phyloP scores from a whole-genome alignment of 2,113 vertebrate genomes.

The Passer montanus region DNA sequence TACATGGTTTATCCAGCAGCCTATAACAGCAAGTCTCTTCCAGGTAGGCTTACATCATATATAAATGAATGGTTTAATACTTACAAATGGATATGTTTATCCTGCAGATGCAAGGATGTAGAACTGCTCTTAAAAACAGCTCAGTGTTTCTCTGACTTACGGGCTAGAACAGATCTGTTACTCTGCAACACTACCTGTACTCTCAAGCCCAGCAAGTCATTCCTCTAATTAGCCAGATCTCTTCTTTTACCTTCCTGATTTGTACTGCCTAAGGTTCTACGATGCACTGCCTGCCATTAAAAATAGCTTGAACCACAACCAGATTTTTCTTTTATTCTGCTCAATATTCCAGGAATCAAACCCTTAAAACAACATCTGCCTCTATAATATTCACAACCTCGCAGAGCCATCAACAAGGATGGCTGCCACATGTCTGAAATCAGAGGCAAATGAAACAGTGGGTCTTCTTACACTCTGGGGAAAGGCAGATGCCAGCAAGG shows the following conservation, averaged over 20 bases:
- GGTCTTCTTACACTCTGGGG: neutral
- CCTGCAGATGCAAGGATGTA: neutral
- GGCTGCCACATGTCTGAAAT: slow-evolving; percentile 31
- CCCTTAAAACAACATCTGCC: neutral
- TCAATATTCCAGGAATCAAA: neutral
- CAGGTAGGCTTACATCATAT: neutral
- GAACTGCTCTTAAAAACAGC: neutral
- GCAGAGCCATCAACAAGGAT: neutral
- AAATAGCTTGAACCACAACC: neutral
- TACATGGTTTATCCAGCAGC: neutral
- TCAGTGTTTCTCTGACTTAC: neutral
- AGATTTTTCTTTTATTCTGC: neutral
- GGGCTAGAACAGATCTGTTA: neutral
- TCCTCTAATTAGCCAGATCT: neutral
- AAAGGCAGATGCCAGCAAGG: neutral
- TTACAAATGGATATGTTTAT: neutral
- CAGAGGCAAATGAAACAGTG: neutral
- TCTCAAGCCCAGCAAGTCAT: neutral
- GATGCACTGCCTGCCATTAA: neutral
- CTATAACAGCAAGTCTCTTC: neutral
- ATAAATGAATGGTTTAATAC: neutral
- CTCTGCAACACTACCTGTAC: neutral
- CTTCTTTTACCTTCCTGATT: neutral
- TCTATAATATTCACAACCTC: neutral
- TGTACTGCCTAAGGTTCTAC: neutral